A percentile compares a stretch with the other conserved stretches of the same genome.
phyloP scores from a whole-genome alignment of 1,140 invertebrate species.

The Triops cancriformis region DNA sequence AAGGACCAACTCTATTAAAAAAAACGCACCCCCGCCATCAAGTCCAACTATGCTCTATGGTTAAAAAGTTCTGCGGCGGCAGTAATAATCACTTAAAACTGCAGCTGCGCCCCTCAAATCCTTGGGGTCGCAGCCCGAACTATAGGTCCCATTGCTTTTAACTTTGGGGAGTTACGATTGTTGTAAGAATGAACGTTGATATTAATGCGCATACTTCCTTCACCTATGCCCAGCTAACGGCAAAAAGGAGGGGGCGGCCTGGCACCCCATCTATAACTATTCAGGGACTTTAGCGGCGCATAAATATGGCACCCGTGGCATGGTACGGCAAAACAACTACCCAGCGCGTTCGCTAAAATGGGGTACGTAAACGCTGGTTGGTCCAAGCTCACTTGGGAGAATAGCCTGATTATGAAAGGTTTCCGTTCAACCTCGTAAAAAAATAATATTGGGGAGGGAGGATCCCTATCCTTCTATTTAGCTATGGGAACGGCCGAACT shows the following conservation, averaged over 20 bases:
- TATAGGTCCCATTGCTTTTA: background rate
- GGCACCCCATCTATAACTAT: background rate
- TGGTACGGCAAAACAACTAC: too few relatives aligned
- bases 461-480: background rate
- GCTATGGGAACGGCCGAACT: background rate
- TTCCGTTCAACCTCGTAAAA: constrained; percentile 1
- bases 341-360: background rate
- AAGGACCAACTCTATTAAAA: background rate
- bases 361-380: background rate
- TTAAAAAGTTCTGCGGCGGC: background rate
- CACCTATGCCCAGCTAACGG: background rate
- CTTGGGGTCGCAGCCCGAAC: background rate
- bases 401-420: background rate
- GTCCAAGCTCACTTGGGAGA: background rate
- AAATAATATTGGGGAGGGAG: background rate
- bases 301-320: background rate
- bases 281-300: background rate
- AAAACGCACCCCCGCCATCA: background rate
- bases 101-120: background rate
- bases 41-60: too few relatives aligned
- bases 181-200: background rate
- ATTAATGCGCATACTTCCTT: background rate
- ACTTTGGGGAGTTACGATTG: background rate
- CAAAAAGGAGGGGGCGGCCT: background rate
- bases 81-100: background rate